A percentile compares a stretch with the other conserved stretches of the same genome.
Evolutionary conservation across 2,888 invertebrate genomes (phyloP).

Genomic region (Oxytorus armatus): DNA sequence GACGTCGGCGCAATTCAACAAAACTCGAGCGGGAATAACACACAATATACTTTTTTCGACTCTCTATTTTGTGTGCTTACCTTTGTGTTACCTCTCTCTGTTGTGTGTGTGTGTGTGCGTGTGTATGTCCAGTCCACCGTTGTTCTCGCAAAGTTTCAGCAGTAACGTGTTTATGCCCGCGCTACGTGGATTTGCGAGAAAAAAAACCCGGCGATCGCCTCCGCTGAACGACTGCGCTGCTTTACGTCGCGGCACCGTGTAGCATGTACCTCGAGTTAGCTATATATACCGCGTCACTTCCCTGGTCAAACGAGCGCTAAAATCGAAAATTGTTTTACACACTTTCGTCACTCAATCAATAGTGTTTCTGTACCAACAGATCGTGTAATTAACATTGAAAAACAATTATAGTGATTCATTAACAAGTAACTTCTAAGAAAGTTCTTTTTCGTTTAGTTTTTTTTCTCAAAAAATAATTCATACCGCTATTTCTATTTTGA

Average conservation of each 20-base stretch:
- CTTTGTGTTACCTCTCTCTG: slow-evolving; percentile 1
- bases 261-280: slow-evolving; percentile 2
- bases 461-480: no score
- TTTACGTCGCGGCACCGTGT: slow-evolving; percentile 10
- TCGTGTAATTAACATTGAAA: no score
- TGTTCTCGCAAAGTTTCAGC: neutral
- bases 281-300: neutral
- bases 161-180: neutral
- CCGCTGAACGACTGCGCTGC: slow-evolving; percentile 3
- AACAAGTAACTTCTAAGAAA: no score
- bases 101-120: no score
- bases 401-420: no score
- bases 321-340: neutral
- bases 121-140: neutral
- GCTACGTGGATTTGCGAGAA: slow-evolving; percentile 4
- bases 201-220: slow-evolving; percentile 24
- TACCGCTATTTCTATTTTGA: no score
- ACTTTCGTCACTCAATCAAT: neutral
- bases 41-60: slow-evolving; percentile 18
- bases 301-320: slow-evolving; percentile 32
- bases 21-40: slow-evolving; percentile 52
- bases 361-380: no score
- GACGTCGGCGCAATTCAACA: slow-evolving; percentile 57
- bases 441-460: no score
- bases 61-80: neutral